phyloP scores from a whole-genome alignment of 2,888 invertebrate species.

The Calameuta filiformis region DNA sequence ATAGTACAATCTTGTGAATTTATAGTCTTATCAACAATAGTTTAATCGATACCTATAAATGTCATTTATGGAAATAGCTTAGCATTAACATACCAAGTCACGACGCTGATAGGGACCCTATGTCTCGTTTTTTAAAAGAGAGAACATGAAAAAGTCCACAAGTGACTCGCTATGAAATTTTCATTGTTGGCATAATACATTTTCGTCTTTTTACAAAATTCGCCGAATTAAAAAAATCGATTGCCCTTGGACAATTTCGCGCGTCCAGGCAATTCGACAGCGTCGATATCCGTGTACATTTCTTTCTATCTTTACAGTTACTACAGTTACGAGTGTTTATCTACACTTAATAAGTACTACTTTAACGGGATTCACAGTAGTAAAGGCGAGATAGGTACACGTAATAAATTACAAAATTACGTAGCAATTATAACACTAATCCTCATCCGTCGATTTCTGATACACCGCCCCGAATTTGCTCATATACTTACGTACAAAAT shows the following conservation, averaged over 20 bases:
- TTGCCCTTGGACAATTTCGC: not conserved
- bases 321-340: conserved; percentile 22
- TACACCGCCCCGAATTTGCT: conserved; percentile 89
- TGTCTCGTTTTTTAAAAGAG: not conserved
- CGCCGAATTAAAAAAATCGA: not conserved
- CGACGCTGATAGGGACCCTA: not conserved
- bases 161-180: not conserved
- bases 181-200: not conserved
- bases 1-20: not conserved
- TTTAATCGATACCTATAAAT: not conserved
- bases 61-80: not conserved
- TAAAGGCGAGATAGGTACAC: not conserved
- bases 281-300: not conserved
- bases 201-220: not conserved
- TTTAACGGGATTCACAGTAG: conserved; percentile 1
- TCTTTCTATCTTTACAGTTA: conserved; percentile 5
- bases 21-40: not conserved
- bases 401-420: conserved; percentile 31
- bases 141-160: not conserved
- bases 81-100: not conserved
- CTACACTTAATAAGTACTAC: conserved; percentile 7
- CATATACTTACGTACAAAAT: conserved; percentile 97
- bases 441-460: conserved; percentile 76
- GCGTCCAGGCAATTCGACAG: not conserved
- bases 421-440: conserved; percentile 45